These are phyloP conservation scores for Caenorhabditis auriculariae DNA, from an alignment of 2,888 invertebrate species.

Conservation along the genomic window DNA sequence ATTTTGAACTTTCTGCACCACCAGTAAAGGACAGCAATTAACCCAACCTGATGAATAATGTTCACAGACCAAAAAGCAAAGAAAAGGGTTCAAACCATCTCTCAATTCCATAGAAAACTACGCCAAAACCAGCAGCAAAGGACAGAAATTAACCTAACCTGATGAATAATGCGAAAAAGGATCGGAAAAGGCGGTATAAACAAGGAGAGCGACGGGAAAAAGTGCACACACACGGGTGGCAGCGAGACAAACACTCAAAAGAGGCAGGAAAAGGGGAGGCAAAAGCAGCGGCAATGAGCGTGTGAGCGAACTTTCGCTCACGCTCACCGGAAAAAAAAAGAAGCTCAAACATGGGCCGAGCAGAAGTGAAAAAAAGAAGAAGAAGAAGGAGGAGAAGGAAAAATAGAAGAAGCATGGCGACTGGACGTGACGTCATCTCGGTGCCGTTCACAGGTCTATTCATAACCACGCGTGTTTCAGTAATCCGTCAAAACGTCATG, in stretches of 20 bases:
- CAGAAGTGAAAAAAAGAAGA: constrained; percentile 7
- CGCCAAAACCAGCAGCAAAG: no score
- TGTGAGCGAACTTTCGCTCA: no score
- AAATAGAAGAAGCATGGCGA: neutral
- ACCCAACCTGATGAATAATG: no score
- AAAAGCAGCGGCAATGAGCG: constrained; percentile 4
- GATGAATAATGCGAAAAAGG: constrained; percentile 2
- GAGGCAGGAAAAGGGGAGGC: constrained; percentile 1
- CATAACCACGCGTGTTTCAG: no score
- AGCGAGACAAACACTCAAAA: no score
- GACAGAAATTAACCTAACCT: constrained; percentile 3
- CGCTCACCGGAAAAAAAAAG: constrained; percentile 8
- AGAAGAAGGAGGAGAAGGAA: constrained; percentile 2
- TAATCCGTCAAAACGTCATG: neutral
- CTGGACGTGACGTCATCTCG: neutral
- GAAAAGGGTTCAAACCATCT: no score
- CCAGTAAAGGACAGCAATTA: no score
- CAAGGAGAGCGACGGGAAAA: constrained; percentile 1
- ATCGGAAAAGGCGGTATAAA: neutral
- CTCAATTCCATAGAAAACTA: no score
- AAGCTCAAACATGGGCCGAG: constrained; percentile 6
- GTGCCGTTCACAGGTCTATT: no score
- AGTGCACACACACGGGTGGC: neutral
- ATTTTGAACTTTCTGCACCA: no score
- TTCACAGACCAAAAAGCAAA: no score